A percentile compares a stretch with the other conserved stretches of the same genome.
phyloP scores from a whole-genome alignment of 1,140 invertebrate species.

The Dysdera silvatica region DNA sequence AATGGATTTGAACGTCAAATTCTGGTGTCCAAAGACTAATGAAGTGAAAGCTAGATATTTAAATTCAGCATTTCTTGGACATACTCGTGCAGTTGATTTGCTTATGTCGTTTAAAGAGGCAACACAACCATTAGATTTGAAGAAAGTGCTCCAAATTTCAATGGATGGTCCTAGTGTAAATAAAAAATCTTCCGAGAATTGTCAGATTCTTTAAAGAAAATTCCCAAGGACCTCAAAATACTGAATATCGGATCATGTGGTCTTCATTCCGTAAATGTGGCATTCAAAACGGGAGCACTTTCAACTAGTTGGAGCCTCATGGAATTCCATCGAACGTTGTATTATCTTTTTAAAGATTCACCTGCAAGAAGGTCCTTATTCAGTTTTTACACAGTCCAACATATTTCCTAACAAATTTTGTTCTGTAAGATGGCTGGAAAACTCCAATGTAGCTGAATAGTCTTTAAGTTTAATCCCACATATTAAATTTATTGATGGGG shows the following conservation, averaged over 20 bases:
- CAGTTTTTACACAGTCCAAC: no score
- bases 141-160: conserved; percentile 6
- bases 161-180: conserved; percentile 15
- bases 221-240: neutral
- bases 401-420: no score
- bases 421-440: no score
- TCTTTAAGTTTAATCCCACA: no score
- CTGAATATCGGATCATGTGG: neutral
- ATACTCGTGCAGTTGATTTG: neutral
- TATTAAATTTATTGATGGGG: no score
- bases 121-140: neutral
- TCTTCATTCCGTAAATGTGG: neutral
- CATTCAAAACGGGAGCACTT: no score
- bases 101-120: neutral
- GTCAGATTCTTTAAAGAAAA: neutral
- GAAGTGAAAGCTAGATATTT: neutral
- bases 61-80: conserved; percentile 5
- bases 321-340: no score
- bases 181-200: neutral
- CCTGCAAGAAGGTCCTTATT: no score
- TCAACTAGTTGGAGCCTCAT: no score
- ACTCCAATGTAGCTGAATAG: no score
- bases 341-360: no score
- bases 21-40: neutral
- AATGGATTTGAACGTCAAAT: conserved; percentile 6